Evolutionary conservation across 1,140 invertebrate species (phyloP), one percentile per base, ranked within the genome.

Genomic region (Drosophila ercepeae): DNA sequence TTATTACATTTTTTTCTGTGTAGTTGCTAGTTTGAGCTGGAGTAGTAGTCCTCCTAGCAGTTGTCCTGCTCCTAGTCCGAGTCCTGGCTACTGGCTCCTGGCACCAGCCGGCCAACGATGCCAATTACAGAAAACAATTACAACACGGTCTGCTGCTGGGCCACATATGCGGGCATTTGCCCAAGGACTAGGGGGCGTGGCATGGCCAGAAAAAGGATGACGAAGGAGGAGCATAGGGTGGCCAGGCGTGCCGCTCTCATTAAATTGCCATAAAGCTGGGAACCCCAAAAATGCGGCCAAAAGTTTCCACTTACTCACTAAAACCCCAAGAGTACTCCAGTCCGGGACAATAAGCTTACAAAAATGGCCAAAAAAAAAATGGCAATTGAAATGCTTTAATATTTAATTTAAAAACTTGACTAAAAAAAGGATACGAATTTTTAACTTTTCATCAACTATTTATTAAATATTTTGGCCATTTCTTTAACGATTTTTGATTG

Each of bases 71-170:
- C 7, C 60, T 49, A 49, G 60, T 29, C 25, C 1, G 23, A 61
- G 55, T 52, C 63, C 63, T n/a, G 25, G 13, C 7, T 49, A 13
- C 64, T 14, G 25, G 23, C 11, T 49, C 25, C 42, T 60, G 61
- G 81, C 54, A 76, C 67, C 82, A 88, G 82, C 74, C 77, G 81
- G 73, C 42, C 73, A 79, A 77, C 77, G 73, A 71, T 69, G 82
- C 82, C 81, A 86, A 86, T 86, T 86, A 86, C 77, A 82, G 77
- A 86, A 86, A 86, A 86, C 82, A 86, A 86, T 86, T 86, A 88
- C 81, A 73, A 78, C 76, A 70, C 46, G 55, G 63, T 49, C 78
- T 71, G 72, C 65, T 57, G 50, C 41, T 57, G 34, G 36, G 55
- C 45, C 51, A 61, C 23, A 59, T 60, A 64, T 48, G 32, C 18